phyloP scores from a whole-genome alignment of 2,888 invertebrate genomes.

The Stratiomys singularior region DNA sequence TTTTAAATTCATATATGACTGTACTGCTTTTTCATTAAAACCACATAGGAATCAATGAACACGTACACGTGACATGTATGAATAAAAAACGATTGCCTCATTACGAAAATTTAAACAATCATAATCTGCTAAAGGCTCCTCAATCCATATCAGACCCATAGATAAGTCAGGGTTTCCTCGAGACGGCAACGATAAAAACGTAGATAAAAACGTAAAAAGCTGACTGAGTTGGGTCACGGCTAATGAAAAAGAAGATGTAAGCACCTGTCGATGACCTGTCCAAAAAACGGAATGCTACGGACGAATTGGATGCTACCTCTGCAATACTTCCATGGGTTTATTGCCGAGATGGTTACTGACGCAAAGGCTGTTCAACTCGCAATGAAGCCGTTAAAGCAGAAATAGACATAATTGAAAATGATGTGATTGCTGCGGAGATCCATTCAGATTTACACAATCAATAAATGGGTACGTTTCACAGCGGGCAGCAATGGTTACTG shows the following conservation, averaged over 20 bases:
- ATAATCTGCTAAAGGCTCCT: too few relatives aligned
- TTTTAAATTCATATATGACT: too few relatives aligned
- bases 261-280: constrained; percentile 19
- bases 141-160: too few relatives aligned
- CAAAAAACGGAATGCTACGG: not conserved
- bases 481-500: not conserved
- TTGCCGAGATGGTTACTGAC: not conserved
- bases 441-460: not conserved
- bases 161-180: too few relatives aligned
- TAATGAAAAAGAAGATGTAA: not conserved
- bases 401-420: not conserved
- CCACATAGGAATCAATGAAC: too few relatives aligned
- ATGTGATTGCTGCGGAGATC: constrained; percentile 7
- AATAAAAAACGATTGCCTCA: too few relatives aligned
- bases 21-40: too few relatives aligned
- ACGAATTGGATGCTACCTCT: not conserved
- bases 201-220: too few relatives aligned
- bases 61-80: too few relatives aligned
- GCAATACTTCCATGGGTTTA: not conserved
- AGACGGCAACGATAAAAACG: too few relatives aligned
- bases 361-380: constrained; percentile 22
- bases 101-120: too few relatives aligned
- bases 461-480: not conserved
- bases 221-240: not conserved
- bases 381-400: not conserved